These are phyloP conservation scores for Bovichtus variegatus DNA, from an alignment of 2,797 vertebrate species.

Conservation along the genomic window DNA sequence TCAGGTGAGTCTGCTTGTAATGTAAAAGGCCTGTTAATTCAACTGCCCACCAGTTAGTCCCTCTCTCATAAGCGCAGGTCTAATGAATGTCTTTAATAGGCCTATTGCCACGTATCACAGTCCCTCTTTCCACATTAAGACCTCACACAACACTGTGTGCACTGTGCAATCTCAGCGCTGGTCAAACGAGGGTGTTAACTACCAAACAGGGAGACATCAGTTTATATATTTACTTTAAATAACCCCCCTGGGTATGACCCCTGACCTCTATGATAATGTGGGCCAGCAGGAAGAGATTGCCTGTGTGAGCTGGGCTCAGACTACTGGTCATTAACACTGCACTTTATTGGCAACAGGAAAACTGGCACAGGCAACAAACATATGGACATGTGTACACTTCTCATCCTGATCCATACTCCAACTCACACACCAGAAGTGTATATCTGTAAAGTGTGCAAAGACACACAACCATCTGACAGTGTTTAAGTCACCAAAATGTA, in stretches of 20 bases:
- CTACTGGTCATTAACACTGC: constrained; percentile 82
- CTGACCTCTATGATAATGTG: constrained; percentile 84
- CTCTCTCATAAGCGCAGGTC: constrained; percentile 87
- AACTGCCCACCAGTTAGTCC: constrained; percentile 86
- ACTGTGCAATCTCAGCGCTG: constrained; percentile 85
- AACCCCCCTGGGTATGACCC: constrained; percentile 85
- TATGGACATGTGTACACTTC: constrained; percentile 19
- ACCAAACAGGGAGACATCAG: constrained; percentile 85
- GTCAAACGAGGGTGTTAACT: constrained; percentile 87
- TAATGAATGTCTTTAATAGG: constrained; percentile 91
- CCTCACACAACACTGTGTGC: constrained; percentile 73
- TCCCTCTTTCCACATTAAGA: constrained; percentile 82
- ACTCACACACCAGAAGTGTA: background rate
- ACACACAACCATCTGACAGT: background rate
- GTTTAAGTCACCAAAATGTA: background rate
- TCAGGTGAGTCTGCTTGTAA: constrained; percentile 78
- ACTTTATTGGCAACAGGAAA: constrained; percentile 81
- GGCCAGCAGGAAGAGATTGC: constrained; percentile 83
- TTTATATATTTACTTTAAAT: constrained; percentile 91
- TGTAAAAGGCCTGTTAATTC: constrained; percentile 85
- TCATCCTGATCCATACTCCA: constrained; percentile 40
- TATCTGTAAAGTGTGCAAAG: constrained; percentile 9
- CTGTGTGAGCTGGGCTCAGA: constrained; percentile 74
- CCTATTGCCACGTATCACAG: constrained; percentile 68
- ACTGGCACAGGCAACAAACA: constrained; percentile 55